These are phyloP conservation scores for Tragelaphus oryx DNA, from an alignment of 2,797 vertebrate genomes.

Conservation along the genomic window DNA sequence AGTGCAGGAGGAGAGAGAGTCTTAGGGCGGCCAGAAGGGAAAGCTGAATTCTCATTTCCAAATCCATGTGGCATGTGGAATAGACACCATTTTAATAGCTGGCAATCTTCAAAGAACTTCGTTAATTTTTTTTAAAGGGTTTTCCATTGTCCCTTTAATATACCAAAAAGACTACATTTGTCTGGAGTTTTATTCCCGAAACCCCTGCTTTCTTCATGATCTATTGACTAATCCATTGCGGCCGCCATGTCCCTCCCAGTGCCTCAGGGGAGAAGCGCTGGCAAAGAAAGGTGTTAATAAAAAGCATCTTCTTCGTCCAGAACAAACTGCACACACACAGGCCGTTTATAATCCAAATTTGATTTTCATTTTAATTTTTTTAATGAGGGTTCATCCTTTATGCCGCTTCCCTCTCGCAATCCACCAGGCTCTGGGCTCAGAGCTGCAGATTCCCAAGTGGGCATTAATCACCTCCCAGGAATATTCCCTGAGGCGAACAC, in stretches of 20 bases:
- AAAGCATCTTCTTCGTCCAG: conserved; percentile 18
- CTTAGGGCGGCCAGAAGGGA: neutral
- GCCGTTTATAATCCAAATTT: conserved; percentile 45
- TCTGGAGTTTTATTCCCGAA: conserved; percentile 12
- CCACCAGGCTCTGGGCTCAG: neutral
- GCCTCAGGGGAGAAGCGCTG: neutral
- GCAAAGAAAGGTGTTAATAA: conserved; percentile 39
- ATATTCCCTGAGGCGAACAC: conserved; percentile 38
- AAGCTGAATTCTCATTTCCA: neutral
- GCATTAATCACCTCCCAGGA: conserved; percentile 42
- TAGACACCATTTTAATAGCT: neutral
- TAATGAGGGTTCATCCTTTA: conserved; percentile 52
- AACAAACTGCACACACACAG: neutral
- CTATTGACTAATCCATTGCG: neutral
- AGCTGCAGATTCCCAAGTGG: conserved; percentile 38
- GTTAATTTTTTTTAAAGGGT: conserved; percentile 52
- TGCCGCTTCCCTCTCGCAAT: neutral
- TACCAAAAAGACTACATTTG: conserved; percentile 18
- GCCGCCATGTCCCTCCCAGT: neutral
- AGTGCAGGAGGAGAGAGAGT: neutral
- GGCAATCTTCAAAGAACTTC: neutral
- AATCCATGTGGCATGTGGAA: neutral
- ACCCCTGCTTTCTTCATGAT: conserved; percentile 38
- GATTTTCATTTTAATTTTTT: conserved; percentile 64
- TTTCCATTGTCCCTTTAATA: conserved; percentile 15